Percentiles rank a stretch among this genome's conserved stretches.
Evolutionary conservation across 2,888 invertebrate species (phyloP).

Genomic region (Drosophila barbarae): DNA sequence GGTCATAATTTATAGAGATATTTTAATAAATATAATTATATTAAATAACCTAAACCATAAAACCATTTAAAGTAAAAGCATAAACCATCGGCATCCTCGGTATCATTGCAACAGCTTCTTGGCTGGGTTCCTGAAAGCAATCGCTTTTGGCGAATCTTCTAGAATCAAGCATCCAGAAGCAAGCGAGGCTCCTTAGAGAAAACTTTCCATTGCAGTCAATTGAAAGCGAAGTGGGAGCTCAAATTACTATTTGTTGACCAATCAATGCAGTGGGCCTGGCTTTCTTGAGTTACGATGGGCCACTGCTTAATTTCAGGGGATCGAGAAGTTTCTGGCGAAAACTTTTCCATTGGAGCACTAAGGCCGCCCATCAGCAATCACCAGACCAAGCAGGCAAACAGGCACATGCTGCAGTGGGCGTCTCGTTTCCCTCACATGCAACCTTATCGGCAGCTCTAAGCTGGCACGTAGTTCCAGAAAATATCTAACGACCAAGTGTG

Average conservation of each 20-base stretch:
- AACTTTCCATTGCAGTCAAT: slow-evolving; percentile 67
- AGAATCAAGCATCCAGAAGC: slow-evolving; percentile 33
- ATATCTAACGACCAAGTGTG: slow-evolving; percentile 16
- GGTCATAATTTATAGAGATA: not conserved
- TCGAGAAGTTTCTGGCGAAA: slow-evolving; percentile 29
- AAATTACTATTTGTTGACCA: slow-evolving; percentile 56
- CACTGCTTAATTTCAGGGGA: slow-evolving; percentile 29
- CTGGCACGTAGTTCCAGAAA: slow-evolving; percentile 13
- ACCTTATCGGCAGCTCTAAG: slow-evolving; percentile 12
- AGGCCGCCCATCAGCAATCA: slow-evolving; percentile 15
- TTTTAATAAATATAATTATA: not conserved
- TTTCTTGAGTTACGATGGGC: slow-evolving; percentile 7
- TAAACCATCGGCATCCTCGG: not conserved
- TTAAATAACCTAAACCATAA: not conserved
- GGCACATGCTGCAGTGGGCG: slow-evolving; percentile 50
- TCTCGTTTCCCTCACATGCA: slow-evolving; percentile 51
- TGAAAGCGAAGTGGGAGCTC: slow-evolving; percentile 48
- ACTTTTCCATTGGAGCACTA: slow-evolving; percentile 28
- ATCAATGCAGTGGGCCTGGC: slow-evolving; percentile 32
- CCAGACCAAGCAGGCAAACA: slow-evolving; percentile 5
- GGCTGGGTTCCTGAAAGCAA: not conserved
- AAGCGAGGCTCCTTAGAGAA: slow-evolving; percentile 22
- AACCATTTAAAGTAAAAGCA: not conserved
- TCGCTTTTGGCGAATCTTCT: slow-evolving; percentile 44
- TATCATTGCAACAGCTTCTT: not conserved